These are phyloP conservation scores for Chaenocephalus aceratus DNA, from an alignment of 2,113 vertebrate species.

Conservation along the genomic window DNA sequence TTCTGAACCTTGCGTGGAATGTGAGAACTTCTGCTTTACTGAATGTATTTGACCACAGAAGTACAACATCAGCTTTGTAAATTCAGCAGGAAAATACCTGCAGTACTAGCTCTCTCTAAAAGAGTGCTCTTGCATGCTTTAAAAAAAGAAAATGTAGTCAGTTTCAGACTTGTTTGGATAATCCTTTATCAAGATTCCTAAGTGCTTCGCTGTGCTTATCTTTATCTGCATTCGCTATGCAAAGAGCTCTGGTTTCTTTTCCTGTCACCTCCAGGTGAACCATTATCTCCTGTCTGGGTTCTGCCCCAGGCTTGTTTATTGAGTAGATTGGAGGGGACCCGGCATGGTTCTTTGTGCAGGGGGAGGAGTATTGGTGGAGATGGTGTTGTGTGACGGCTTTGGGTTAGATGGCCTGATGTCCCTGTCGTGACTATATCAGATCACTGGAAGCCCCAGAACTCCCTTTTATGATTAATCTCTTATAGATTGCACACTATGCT, in stretches of 20 bases:
- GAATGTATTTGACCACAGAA: constrained; percentile 16
- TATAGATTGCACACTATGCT: constrained; percentile 43
- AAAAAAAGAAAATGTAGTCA: constrained; percentile 52
- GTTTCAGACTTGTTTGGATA: constrained; percentile 68
- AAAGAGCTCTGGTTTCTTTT: constrained; percentile 81
- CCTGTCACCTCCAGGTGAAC: constrained; percentile 82
- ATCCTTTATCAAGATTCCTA: constrained; percentile 74
- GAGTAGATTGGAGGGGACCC: constrained; percentile 65
- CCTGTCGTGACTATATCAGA: constrained; percentile 19
- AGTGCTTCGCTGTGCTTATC: constrained; percentile 75
- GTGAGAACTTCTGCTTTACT: constrained; percentile 11
- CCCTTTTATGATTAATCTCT: constrained; percentile 52
- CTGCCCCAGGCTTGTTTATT: constrained; percentile 76
- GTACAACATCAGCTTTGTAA: constrained; percentile 18
- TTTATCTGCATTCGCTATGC: constrained; percentile 74
- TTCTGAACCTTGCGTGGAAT: constrained; percentile 30
- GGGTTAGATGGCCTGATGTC: constrained; percentile 49
- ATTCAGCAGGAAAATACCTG: constrained; percentile 14
- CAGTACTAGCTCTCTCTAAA: constrained; percentile 10
- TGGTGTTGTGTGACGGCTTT: constrained; percentile 60
- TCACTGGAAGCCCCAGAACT: constrained; percentile 39
- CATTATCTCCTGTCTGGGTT: constrained; percentile 75
- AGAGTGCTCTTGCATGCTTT: constrained; percentile 9
- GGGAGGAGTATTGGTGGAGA: constrained; percentile 43
- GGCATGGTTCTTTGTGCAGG: constrained; percentile 18